Conservation (phyloP, 1,140 invertebrate genomes). For the Philopotamus ludificatus region DNA sequence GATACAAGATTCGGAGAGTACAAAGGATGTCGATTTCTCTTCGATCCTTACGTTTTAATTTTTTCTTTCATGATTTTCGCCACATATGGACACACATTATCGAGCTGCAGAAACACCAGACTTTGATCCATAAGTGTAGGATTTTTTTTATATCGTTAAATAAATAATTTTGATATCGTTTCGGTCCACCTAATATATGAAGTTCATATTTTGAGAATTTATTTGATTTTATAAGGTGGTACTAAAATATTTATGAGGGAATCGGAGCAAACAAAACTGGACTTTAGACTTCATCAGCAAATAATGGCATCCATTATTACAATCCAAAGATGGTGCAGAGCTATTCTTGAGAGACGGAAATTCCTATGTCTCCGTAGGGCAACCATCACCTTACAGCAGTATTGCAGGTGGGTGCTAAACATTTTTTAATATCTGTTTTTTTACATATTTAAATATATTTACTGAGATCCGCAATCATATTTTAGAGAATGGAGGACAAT, state of each 20-base stretch:
- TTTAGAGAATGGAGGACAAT: constrained; percentile 48
- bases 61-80: no score
- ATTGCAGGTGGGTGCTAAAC: constrained; percentile 56
- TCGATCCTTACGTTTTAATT: no score
- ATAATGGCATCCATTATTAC: constrained; percentile 90
- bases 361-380: constrained; percentile 75
- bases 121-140: no score
- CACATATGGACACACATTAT: no score
- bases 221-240: constrained; percentile 48
- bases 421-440: constrained; percentile 22
- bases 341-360: constrained; percentile 72
- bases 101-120: no score
- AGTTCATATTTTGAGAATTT: constrained; percentile 6
- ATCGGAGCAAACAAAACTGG: constrained; percentile 90
- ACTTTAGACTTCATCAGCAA: constrained; percentile 88
- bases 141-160: neutral
- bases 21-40: no score
- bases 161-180: neutral
- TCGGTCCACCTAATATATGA: neutral
- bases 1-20: no score
- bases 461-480: neutral
- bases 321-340: constrained; percentile 90
- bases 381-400: constrained; percentile 75
- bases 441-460: constrained; percentile 9
- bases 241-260: constrained; percentile 93